A percentile compares a stretch with the other conserved stretches of the same genome.
These are phyloP conservation scores for Tetragnatha versicolor DNA, from an alignment of 1,140 invertebrate species.

Conservation along the genomic window DNA sequence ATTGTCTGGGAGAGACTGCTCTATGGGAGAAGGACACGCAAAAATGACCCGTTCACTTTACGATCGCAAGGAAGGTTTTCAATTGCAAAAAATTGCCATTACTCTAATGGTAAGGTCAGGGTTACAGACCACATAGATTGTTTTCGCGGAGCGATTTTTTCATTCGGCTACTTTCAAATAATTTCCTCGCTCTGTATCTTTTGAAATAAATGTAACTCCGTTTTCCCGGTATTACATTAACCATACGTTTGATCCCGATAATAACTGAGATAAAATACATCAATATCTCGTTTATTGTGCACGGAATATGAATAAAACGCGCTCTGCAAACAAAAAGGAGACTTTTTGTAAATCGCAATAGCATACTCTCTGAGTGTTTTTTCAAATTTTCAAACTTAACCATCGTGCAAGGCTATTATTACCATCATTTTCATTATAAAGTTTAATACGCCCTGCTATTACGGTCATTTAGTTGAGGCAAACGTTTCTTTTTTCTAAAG, in stretches of 20 bases:
- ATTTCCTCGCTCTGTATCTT: background rate
- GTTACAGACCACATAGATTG: slow-evolving; percentile 22
- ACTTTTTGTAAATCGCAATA: background rate
- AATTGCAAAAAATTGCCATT: slow-evolving; percentile 41
- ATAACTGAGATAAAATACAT: slow-evolving; percentile 39
- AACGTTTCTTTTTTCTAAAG: no score
- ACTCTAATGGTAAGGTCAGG: slow-evolving; percentile 51
- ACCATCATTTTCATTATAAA: background rate
- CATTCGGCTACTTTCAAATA: background rate
- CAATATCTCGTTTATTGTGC: slow-evolving; percentile 43
- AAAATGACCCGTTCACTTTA: slow-evolving; percentile 43
- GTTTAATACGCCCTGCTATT: background rate
- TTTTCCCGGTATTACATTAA: slow-evolving; percentile 21
- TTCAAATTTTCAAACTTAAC: background rate
- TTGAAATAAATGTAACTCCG: slow-evolving; percentile 27
- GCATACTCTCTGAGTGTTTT: background rate
- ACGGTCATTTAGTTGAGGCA: no score
- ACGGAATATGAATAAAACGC: slow-evolving; percentile 27
- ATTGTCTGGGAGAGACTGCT: slow-evolving; percentile 16
- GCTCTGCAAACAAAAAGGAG: background rate
- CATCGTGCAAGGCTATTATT: background rate
- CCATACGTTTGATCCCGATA: slow-evolving; percentile 32
- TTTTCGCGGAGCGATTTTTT: background rate
- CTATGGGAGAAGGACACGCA: slow-evolving; percentile 26
- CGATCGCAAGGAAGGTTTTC: slow-evolving; percentile 20